A percentile compares a stretch with the other conserved stretches of the same genome.
These are phyloP conservation scores for Hafferia zeledoni DNA, from an alignment of 2,797 vertebrate species.

Conservation along the genomic window DNA sequence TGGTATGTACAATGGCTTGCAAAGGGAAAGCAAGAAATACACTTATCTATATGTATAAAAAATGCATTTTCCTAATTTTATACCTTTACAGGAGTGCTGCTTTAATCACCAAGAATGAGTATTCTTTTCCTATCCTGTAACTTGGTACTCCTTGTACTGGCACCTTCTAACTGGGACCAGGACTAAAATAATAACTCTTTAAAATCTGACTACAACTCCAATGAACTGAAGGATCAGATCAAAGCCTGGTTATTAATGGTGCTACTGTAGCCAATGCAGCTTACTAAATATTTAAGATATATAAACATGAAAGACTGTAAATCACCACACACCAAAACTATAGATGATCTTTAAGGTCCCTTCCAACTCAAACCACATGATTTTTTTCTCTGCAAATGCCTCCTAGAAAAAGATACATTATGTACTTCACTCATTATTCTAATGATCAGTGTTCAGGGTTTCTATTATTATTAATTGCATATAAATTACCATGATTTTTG, in stretches of 20 bases:
- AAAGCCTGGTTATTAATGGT: background rate
- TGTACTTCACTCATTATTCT: conserved; percentile 43
- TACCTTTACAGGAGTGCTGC: background rate
- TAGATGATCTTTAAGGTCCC: background rate
- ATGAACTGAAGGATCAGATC: background rate
- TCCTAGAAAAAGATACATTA: conserved; percentile 41
- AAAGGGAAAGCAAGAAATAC: background rate
- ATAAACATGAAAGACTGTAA: conserved; percentile 2
- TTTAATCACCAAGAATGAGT: background rate
- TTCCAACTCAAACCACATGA: background rate
- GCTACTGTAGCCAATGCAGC: background rate
- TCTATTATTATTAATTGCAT: conserved; percentile 70
- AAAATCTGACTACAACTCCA: background rate
- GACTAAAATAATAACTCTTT: background rate
- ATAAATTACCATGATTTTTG: conserved; percentile 66
- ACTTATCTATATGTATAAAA: background rate
- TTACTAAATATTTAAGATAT: conserved; percentile 29
- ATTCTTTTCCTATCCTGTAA: background rate
- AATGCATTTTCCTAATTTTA: background rate
- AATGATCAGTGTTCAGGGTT: conserved; percentile 15
- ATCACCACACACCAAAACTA: conserved; percentile 7
- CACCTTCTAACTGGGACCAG: background rate
- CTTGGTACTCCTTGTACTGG: background rate
- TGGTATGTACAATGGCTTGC: background rate
- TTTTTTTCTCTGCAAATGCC: background rate